These are phyloP conservation scores for Rotaria macrura DNA, from an alignment of 2,888 invertebrate species.

Conservation along the genomic window DNA sequence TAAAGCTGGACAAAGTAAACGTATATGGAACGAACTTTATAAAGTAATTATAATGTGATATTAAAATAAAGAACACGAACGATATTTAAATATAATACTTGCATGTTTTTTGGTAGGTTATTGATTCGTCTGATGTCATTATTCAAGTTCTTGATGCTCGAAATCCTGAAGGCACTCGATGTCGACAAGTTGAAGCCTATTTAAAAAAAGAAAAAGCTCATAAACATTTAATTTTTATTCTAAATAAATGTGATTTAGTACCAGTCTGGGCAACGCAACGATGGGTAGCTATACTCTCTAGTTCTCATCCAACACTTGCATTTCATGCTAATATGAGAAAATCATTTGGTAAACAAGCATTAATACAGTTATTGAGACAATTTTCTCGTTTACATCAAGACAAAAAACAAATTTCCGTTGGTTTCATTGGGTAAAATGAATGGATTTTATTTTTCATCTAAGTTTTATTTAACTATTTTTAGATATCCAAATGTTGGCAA, in stretches of 20 bases:
- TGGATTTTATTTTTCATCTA: too few species aligned
- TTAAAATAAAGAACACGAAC: neutral
- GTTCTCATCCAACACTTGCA: slow-evolving; percentile 90
- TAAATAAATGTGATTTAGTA: slow-evolving; percentile 79
- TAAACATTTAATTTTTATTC: slow-evolving; percentile 87
- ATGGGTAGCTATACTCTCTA: slow-evolving; percentile 85
- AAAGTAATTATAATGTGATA: slow-evolving; percentile 65
- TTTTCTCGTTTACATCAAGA: slow-evolving; percentile 76
- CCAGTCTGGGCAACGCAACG: slow-evolving; percentile 95
- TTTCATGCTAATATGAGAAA: slow-evolving; percentile 97
- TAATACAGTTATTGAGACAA: slow-evolving; percentile 87
- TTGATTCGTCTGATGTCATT: slow-evolving; percentile 94
- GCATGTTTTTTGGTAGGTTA: slow-evolving; percentile 51
- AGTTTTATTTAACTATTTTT: neutral
- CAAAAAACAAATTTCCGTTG: slow-evolving; percentile 95
- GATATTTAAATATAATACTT: neutral
- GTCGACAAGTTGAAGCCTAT: slow-evolving; percentile 79
- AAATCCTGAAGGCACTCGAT: slow-evolving; percentile 90
- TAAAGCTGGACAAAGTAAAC: slow-evolving; percentile 68
- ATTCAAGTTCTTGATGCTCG: slow-evolving; percentile 89
- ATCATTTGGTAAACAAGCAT: slow-evolving; percentile 91
- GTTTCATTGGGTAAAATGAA: slow-evolving; percentile 67
- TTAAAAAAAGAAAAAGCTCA: slow-evolving; percentile 84
- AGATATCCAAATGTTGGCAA: slow-evolving; percentile 92
- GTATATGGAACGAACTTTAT: slow-evolving; percentile 97